These are phyloP conservation scores for Marisa cornuarietis DNA, from an alignment of 1,140 invertebrate species.

Conservation along the genomic window DNA sequence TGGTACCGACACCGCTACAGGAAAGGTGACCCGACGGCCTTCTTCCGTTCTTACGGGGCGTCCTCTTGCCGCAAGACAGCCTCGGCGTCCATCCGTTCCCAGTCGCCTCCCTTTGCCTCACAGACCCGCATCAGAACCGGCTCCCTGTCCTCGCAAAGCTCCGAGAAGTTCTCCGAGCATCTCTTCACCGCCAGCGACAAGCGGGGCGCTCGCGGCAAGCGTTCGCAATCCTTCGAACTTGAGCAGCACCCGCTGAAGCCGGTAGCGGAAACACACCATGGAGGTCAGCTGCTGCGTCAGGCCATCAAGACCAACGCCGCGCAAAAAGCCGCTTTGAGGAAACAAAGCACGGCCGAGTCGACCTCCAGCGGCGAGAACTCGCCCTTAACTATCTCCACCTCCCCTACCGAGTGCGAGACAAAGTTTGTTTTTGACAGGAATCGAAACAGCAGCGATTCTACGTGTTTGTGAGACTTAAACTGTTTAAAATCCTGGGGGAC, in stretches of 20 bases:
- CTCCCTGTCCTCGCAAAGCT: neutral
- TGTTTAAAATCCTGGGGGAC: no score
- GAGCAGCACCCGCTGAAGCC: neutral
- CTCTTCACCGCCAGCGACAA: neutral
- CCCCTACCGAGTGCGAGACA: neutral
- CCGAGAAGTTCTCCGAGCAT: neutral
- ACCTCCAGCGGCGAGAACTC: neutral
- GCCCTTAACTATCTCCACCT: neutral
- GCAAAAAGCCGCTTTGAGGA: neutral
- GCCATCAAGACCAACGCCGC: slow-evolving; percentile 8
- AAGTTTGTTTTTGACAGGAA: slow-evolving; percentile 9
- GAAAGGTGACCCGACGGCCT: slow-evolving; percentile 20
- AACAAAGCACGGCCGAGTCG: slow-evolving; percentile 4
- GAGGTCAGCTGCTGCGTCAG: slow-evolving; percentile 6
- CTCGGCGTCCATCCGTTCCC: neutral
- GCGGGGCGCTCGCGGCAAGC: slow-evolving; percentile 6
- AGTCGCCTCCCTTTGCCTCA: neutral
- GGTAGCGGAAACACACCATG: neutral
- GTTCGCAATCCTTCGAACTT: slow-evolving; percentile 3
- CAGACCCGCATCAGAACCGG: neutral
- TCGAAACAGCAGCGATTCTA: neutral
- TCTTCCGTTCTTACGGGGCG: slow-evolving; percentile 18
- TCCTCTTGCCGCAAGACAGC: slow-evolving; percentile 19
- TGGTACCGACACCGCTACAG: slow-evolving; percentile 33
- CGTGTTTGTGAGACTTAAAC: neutral